phyloP scores from a whole-genome alignment of 2,888 invertebrate genomes.

The Leucozona laternaria region DNA sequence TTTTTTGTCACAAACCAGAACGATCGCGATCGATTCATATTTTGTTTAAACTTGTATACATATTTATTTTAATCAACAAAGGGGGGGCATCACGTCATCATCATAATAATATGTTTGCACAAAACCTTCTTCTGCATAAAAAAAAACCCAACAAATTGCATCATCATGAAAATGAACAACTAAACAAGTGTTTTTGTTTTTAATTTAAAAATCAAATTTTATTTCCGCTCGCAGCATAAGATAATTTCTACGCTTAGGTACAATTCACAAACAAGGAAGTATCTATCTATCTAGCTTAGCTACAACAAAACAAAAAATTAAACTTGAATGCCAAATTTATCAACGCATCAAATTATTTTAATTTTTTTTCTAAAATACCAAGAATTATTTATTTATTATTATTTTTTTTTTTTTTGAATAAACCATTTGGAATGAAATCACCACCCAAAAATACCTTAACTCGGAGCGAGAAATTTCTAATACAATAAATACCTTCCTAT shows the following conservation, averaged over 20 bases:
- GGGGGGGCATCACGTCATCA: constrained; percentile 48
- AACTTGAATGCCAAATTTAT: constrained; percentile 39
- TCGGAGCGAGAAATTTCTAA: constrained; percentile 23
- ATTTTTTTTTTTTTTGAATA: constrained; percentile 21
- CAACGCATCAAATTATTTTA: constrained; percentile 31
- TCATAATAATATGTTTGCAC: constrained; percentile 39
- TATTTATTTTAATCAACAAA: constrained; percentile 12
- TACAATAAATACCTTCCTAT: neutral
- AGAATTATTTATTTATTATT: constrained; percentile 10
- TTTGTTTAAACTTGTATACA: neutral
- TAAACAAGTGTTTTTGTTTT: neutral
- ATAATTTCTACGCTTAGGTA: neutral
- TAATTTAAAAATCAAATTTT: constrained; percentile 23
- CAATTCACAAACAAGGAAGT: constrained; percentile 41
- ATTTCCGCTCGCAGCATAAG: constrained; percentile 19
- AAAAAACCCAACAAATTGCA: constrained; percentile 56
- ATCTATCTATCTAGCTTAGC: neutral
- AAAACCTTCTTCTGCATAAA: constrained; percentile 46
- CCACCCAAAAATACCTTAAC: constrained; percentile 51
- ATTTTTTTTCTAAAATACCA: constrained; percentile 16
- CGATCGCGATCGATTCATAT: neutral
- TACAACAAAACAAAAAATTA: neutral
- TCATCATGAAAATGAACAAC: constrained; percentile 22
- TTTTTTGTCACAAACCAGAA: neutral
- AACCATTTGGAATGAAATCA: constrained; percentile 62